A percentile compares a stretch with the other conserved stretches of the same genome.
These are phyloP conservation scores for Sebastes alutus DNA, from an alignment of 2,797 vertebrate species.

Conservation along the genomic window DNA sequence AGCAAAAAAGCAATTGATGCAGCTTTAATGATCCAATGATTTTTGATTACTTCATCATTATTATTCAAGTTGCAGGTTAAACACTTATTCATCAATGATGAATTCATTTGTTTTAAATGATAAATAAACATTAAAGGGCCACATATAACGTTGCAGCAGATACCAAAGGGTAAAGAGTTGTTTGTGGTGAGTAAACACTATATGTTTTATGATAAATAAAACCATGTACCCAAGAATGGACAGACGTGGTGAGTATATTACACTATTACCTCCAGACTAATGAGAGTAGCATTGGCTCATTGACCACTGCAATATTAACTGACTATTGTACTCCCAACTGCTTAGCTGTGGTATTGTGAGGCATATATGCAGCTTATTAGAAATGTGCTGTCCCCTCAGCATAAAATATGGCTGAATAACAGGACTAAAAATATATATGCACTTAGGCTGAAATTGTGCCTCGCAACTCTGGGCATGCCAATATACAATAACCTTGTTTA, in stretches of 20 bases:
- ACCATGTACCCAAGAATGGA: background rate
- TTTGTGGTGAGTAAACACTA: background rate
- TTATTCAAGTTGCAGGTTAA: background rate
- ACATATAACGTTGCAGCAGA: background rate
- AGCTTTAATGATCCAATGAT: background rate
- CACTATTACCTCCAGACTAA: background rate
- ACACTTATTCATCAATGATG: background rate
- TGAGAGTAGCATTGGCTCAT: background rate
- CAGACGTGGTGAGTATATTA: background rate
- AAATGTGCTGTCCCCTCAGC: background rate
- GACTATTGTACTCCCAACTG: background rate
- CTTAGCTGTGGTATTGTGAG: background rate
- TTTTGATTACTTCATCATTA: background rate
- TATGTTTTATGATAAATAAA: background rate
- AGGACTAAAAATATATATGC: background rate
- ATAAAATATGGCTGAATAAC: background rate
- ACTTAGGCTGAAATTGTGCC: background rate
- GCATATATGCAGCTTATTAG: background rate
- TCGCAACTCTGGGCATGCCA: background rate
- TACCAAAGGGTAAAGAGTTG: background rate
- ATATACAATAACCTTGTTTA: background rate
- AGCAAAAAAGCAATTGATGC: background rate
- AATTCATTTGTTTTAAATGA: background rate
- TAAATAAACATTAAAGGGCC: background rate
- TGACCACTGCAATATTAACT: background rate